Conservation (phyloP, 2,888 invertebrate genomes). For the Metacarcinus magister region DNA sequence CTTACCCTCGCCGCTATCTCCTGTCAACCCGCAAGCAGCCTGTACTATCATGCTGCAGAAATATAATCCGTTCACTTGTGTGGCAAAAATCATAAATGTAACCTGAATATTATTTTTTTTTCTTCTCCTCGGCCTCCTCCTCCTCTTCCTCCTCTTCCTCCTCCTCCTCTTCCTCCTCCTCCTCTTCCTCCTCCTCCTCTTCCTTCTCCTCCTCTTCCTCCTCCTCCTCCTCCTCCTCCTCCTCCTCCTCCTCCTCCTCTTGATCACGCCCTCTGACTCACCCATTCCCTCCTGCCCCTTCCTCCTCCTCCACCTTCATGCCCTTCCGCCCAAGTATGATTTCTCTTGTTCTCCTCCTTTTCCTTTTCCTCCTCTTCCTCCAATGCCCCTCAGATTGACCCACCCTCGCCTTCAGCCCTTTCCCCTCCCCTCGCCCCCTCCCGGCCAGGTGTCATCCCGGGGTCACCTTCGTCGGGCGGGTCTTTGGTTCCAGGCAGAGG, state of each 20-base stretch:
- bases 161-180: background rate
- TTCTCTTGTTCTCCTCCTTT: background rate
- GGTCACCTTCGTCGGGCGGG: conserved; percentile 52
- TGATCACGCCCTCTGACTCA: background rate
- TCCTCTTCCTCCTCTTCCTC: background rate
- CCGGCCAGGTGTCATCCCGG: background rate
- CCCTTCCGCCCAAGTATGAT: background rate
- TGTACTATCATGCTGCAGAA: background rate
- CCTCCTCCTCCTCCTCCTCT: background rate
- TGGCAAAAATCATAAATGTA: background rate
- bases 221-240: background rate
- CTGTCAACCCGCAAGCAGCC: background rate
- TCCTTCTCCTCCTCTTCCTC: background rate
- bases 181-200: background rate
- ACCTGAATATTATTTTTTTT: background rate
- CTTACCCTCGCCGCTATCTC: background rate
- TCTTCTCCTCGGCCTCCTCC: background rate
- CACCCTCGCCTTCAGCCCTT: background rate
- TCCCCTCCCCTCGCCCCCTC: conserved; percentile 8
- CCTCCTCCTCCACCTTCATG: background rate
- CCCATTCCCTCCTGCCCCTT: background rate
- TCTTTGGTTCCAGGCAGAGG: conserved; percentile 64
- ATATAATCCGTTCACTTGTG: background rate
- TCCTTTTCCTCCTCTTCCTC: background rate
- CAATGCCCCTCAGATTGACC: background rate